Evolutionary conservation across 2,888 invertebrate genomes (phyloP).

Genomic region (Allygus modestus): DNA sequence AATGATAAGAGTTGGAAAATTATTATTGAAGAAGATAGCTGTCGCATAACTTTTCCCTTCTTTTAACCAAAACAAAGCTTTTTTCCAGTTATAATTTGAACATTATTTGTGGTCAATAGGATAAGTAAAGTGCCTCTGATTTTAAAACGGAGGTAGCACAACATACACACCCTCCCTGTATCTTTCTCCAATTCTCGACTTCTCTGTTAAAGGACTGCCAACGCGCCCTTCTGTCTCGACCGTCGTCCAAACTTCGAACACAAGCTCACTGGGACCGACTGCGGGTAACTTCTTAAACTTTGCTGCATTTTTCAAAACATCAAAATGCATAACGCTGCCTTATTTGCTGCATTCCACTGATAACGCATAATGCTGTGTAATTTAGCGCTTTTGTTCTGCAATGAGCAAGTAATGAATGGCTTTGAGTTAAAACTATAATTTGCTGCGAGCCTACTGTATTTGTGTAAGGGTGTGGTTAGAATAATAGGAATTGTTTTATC

Average conservation of each 20-base stretch:
- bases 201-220: conserved; percentile 66
- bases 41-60: no score
- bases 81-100: no score
- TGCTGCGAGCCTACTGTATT: not conserved
- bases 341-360: not conserved
- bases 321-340: conserved; percentile 2
- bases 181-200: not conserved
- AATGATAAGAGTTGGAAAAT: no score
- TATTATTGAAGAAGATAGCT: no score
- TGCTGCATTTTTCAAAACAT: conserved; percentile 19
- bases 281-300: conserved; percentile 63
- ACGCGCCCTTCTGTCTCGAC: conserved; percentile 65
- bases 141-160: no score
- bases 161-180: not conserved
- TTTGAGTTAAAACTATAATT: conserved; percentile 1
- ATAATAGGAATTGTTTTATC: not conserved
- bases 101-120: no score
- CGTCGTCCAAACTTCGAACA: conserved; percentile 68
- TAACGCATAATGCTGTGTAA: not conserved
- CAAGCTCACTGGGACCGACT: conserved; percentile 69
- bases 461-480: not conserved
- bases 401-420: conserved; percentile 29
- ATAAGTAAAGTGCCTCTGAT: no score
- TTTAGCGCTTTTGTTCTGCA: conserved; percentile 2
- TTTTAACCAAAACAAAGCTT: no score